Percentiles rank a stretch among this genome's conserved stretches.
phyloP scores from a whole-genome alignment of 2,797 vertebrate species.

The Cyprinodon diabolis region DNA sequence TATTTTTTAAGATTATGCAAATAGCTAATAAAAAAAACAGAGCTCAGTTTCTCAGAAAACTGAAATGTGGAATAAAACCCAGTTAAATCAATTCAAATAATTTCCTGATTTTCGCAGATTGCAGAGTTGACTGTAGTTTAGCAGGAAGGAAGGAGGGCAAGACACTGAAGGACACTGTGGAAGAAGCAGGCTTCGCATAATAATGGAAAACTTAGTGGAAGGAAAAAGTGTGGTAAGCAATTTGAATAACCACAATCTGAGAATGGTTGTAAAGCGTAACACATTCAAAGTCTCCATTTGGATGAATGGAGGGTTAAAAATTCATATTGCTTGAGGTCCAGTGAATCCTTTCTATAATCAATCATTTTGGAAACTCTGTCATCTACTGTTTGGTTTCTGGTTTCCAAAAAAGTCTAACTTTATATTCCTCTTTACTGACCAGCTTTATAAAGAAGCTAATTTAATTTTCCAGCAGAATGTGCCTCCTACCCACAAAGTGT shows the following conservation, averaged over 20 bases:
- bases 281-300: neutral
- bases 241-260: neutral
- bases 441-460: neutral
- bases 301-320: neutral
- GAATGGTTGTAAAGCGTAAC: neutral
- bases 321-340: neutral
- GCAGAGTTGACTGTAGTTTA: neutral
- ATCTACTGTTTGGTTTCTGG: no score
- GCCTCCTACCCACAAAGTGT: neutral
- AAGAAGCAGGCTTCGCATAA: neutral
- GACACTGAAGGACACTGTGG: neutral
- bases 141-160: neutral
- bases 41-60: neutral
- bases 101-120: neutral
- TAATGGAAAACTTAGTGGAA: neutral
- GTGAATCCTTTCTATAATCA: neutral
- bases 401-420: no score
- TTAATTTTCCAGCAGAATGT: neutral
- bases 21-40: no score
- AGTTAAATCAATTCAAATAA: neutral
- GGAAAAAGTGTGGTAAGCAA: neutral
- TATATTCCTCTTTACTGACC: neutral
- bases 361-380: neutral
- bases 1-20: neutral
- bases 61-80: neutral